Percentiles rank a stretch among this genome's conserved stretches.
phyloP scores from a whole-genome alignment of 1,140 invertebrate species.

The Listronotus bonariensis region DNA sequence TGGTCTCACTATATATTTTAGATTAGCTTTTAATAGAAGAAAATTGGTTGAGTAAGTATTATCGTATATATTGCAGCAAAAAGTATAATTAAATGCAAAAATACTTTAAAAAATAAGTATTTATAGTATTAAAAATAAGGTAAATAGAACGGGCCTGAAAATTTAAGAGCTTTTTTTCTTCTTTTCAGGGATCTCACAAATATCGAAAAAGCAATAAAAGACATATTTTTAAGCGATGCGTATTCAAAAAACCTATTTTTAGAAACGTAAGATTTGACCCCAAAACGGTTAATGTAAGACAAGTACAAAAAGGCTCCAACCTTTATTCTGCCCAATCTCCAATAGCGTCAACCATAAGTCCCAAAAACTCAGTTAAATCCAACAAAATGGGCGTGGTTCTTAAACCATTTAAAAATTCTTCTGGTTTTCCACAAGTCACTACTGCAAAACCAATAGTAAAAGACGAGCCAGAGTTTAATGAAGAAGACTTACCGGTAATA shows the following conservation, averaged over 20 bases:
- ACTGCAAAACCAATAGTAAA: conserved; percentile 26
- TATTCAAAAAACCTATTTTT: conserved; percentile 67
- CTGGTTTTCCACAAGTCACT: conserved; percentile 17
- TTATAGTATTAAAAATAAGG: no score
- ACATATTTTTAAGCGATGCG: conserved; percentile 69
- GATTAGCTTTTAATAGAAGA: conserved; percentile 73
- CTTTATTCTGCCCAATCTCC: conserved; percentile 52
- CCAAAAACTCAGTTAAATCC: conserved; percentile 35
- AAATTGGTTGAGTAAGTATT: conserved; percentile 66
- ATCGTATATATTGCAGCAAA: no score
- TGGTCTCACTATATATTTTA: conserved; percentile 74
- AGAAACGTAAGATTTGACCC: conserved; percentile 70
- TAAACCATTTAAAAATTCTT: conserved; percentile 58
- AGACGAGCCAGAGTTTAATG: conserved; percentile 58
- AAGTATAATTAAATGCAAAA: no score
- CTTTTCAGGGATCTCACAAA: conserved; percentile 64
- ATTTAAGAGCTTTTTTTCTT: no score
- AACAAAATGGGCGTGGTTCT: conserved; percentile 58
- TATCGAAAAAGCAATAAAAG: conserved; percentile 69
- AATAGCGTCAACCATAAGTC: conserved; percentile 41
- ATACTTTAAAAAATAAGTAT: no score
- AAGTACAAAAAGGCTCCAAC: conserved; percentile 59
- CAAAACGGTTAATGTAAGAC: conserved; percentile 66
- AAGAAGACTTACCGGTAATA: conserved; percentile 61
- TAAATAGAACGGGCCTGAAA: no score